Conservation (phyloP, 2,797 vertebrate genomes). For the Parauchenoglanis ngamensis region DNA sequence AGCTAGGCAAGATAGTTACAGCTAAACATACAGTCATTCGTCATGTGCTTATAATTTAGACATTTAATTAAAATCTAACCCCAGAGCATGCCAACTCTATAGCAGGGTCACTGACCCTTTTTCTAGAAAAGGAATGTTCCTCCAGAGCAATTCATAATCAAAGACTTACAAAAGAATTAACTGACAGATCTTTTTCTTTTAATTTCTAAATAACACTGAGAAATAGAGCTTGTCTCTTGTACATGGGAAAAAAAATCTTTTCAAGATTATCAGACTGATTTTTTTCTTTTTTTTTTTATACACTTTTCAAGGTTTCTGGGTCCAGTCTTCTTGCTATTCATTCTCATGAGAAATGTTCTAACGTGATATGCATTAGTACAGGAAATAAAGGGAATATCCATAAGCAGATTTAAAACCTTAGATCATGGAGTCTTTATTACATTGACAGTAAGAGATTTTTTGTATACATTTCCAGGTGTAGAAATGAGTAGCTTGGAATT, state of each 20-base stretch:
- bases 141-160: not conserved
- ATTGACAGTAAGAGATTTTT: not conserved
- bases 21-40: not conserved
- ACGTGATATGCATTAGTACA: not conserved
- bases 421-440: not conserved
- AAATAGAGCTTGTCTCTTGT: not conserved
- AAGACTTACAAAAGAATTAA: not conserved
- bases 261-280: not conserved
- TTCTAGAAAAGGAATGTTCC: not conserved
- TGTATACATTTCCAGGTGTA: not conserved
- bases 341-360: not conserved
- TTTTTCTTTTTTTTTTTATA: not conserved
- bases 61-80: not conserved
- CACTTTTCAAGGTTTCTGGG: not conserved
- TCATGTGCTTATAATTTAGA: not conserved
- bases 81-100: not conserved
- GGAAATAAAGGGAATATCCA: not conserved
- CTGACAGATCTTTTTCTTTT: not conserved
- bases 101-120: not conserved
- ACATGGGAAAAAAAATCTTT: not conserved
- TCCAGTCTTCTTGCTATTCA: not conserved
- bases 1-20: not conserved
- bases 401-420: not conserved
- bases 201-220: not conserved
- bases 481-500: not conserved